Conservation (phyloP, 37 sponge, comb jelly and placozoan species). For the Cladorhizidae sp. region DNA sequence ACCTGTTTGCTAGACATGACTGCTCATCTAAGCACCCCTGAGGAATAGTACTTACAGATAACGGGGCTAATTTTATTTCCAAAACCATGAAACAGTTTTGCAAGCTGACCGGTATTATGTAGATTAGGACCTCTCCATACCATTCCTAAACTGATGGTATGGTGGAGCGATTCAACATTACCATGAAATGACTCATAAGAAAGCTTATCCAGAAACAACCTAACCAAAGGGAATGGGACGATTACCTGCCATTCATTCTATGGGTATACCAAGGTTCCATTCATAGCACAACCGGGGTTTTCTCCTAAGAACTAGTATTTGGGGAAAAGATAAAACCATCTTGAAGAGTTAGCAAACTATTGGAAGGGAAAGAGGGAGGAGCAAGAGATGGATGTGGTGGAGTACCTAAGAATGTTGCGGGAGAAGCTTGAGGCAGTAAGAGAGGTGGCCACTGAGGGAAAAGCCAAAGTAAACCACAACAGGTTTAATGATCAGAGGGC, state of each 20-base stretch:
- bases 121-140: background rate
- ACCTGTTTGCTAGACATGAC: background rate
- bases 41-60: background rate
- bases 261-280: background rate
- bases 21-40: too few species aligned
- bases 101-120: background rate
- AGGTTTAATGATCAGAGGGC: too few species aligned
- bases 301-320: background rate
- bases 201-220: background rate
- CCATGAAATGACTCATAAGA: background rate
- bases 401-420: too few species aligned
- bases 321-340: background rate
- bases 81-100: background rate
- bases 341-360: too few species aligned
- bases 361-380: too few species aligned
- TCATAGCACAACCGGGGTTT: background rate
- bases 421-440: too few species aligned
- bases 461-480: too few species aligned
- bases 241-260: background rate
- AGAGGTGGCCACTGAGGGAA: too few species aligned
- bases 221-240: too few species aligned
- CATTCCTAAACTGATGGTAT: background rate
- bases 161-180: background rate
- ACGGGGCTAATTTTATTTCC: background rate
- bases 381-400: too few species aligned